phyloP scores from a whole-genome alignment of 2,113 vertebrate genomes.

The Gobius niger region DNA sequence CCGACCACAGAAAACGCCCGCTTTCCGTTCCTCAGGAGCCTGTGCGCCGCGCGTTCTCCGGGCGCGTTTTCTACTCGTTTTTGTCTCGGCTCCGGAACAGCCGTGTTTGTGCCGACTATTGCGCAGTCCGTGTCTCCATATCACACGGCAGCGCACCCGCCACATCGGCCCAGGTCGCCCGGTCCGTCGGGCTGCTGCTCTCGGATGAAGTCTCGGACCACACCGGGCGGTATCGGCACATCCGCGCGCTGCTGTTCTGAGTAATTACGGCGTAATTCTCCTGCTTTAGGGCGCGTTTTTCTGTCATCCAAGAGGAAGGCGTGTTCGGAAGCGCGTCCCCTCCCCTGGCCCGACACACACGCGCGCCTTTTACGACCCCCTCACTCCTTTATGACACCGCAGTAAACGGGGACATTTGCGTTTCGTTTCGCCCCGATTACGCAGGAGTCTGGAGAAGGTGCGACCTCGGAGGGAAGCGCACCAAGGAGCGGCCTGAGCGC shows the following conservation, averaged over 20 bases:
- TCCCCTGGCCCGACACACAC: too few relatives aligned
- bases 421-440: too few relatives aligned
- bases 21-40: not conserved
- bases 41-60: rapidly evolving
- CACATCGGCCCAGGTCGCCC: slow-evolving; percentile 27
- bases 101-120: slow-evolving; percentile 47
- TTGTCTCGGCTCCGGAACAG: slow-evolving; percentile 4
- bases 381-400: too few relatives aligned
- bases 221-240: slow-evolving; percentile 13
- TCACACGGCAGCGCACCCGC: slow-evolving; percentile 18
- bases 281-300: slow-evolving; percentile 18
- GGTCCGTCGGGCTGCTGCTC: slow-evolving; percentile 12
- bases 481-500: slow-evolving; percentile 5
- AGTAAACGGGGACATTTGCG: too few relatives aligned
- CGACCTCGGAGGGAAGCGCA: not conserved
- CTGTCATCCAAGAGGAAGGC: slow-evolving; percentile 22
- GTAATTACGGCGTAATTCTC: slow-evolving; percentile 45
- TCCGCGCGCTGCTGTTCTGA: slow-evolving; percentile 22
- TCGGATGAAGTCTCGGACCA: slow-evolving; percentile 38
- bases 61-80: not conserved
- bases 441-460: too few relatives aligned
- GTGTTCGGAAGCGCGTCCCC: slow-evolving; percentile 19
- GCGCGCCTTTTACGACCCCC: not conserved
- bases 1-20: slow-evolving; percentile 50
- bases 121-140: slow-evolving; percentile 55